Conservation (phyloP, 2,888 invertebrate species). For the Calliphora vomitoria region DNA sequence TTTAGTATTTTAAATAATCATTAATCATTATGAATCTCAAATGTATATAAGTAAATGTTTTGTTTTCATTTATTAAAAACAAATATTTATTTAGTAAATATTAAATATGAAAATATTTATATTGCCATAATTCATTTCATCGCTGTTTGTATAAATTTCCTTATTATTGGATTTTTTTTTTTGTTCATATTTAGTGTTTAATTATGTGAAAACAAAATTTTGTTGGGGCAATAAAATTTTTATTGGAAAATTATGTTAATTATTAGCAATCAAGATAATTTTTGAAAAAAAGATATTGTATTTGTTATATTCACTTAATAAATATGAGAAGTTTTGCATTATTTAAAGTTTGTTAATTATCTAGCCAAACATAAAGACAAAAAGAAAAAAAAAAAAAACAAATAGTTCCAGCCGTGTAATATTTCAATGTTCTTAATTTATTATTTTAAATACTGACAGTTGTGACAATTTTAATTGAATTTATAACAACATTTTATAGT, state of each 20-base stretch:
- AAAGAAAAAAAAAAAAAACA: neutral
- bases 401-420: neutral
- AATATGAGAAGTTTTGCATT: too few relatives aligned
- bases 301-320: too few relatives aligned
- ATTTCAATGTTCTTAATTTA: slow-evolving; percentile 20
- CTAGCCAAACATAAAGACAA: neutral
- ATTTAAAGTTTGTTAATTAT: too few relatives aligned
- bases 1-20: too few relatives aligned
- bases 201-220: neutral
- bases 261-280: neutral
- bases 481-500: neutral
- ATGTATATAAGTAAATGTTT: too few relatives aligned
- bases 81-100: neutral
- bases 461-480: slow-evolving; percentile 52
- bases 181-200: neutral
- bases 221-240: neutral
- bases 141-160: neutral
- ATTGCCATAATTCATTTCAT: neutral
- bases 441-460: slow-evolving; percentile 36
- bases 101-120: slow-evolving; percentile 1
- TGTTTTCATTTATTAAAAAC: too few relatives aligned
- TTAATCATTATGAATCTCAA: too few relatives aligned
- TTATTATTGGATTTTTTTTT: neutral
- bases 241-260: neutral
- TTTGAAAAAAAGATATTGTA: too few relatives aligned